phyloP scores from a whole-genome alignment of 2,888 invertebrate genomes.

The Drosophila incognita region DNA sequence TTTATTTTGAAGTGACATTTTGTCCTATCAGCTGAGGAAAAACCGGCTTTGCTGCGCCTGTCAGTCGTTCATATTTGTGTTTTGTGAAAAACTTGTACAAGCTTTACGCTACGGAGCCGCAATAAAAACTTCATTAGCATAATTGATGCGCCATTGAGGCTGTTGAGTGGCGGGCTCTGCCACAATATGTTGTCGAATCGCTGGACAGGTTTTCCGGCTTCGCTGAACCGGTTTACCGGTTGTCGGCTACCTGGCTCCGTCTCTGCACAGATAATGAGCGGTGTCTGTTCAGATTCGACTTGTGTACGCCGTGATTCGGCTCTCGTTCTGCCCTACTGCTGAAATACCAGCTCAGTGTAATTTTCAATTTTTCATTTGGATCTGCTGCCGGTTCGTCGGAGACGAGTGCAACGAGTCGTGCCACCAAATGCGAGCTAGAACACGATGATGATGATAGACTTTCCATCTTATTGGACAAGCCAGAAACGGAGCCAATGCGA shows the following conservation, averaged over 20 bases:
- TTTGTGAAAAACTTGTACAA: constrained; percentile 49
- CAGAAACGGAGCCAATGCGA: constrained; percentile 10
- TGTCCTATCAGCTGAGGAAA: constrained; percentile 26
- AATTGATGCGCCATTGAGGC: constrained; percentile 77
- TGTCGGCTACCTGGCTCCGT: constrained; percentile 34
- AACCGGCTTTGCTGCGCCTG: constrained; percentile 53
- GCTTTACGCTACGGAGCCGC: constrained; percentile 72
- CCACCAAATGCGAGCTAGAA: constrained; percentile 26
- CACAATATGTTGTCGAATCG: constrained; percentile 66
- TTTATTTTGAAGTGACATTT: constrained; percentile 48
- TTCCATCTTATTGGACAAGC: constrained; percentile 47
- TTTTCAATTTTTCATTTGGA: constrained; percentile 69
- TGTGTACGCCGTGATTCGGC: constrained; percentile 18
- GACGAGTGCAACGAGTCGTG: constrained; percentile 10
- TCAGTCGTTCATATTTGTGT: constrained; percentile 31
- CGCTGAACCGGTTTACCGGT: constrained; percentile 54
- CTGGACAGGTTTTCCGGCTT: constrained; percentile 28
- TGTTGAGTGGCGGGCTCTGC: constrained; percentile 44
- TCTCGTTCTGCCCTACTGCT: constrained; percentile 6
- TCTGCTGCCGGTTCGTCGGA: constrained; percentile 40
- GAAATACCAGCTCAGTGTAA: constrained; percentile 47
- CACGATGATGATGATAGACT: constrained; percentile 24
- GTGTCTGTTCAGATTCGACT: constrained; percentile 20
- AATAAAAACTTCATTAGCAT: constrained; percentile 76
- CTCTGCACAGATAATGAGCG: constrained; percentile 2